Evolutionary conservation across 2,888 invertebrate genomes (phyloP).

Genomic region (Alloscopus bannaensis): DNA sequence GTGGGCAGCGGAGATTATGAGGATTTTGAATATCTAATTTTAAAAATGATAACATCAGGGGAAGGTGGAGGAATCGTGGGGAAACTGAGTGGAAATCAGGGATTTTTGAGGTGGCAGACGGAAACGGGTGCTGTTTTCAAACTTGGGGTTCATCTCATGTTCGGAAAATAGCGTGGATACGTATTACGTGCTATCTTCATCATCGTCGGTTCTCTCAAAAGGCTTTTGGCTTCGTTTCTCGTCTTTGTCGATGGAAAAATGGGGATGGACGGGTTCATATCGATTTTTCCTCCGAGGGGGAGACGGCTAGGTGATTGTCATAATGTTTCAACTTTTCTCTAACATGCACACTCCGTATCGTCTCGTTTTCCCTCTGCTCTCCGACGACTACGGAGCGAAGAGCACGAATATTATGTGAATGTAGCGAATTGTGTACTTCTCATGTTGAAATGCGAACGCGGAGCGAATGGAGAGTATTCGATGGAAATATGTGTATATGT

Average conservation of each 20-base stretch:
- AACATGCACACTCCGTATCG: no score
- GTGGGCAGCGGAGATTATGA: neutral
- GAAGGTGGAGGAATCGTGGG: conserved; percentile 3
- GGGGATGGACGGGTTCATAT: conserved; percentile 41
- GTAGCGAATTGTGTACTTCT: no score
- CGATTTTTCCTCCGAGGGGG: neutral
- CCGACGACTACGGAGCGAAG: no score
- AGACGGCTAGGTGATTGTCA: no score
- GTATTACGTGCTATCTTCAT: neutral
- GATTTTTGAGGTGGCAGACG: conserved; percentile 29
- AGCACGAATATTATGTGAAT: no score
- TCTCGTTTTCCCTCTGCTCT: no score
- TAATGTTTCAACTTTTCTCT: no score
- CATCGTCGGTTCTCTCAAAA: neutral
- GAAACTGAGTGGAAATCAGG: conserved; percentile 32
- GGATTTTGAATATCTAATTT: conserved; percentile 37
- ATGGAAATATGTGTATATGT: no score
- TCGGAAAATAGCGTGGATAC: conserved; percentile 23
- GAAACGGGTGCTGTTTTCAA: conserved; percentile 41
- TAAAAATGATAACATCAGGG: neutral
- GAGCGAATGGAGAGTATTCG: no score
- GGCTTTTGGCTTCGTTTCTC: conserved; percentile 24
- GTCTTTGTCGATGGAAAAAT: conserved; percentile 9
- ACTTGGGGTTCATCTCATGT: conserved; percentile 1
- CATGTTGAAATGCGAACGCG: no score